Percentiles rank a stretch among this genome's conserved stretches.
Evolutionary conservation across 1,140 invertebrate species (phyloP).

Genomic region (Ips typographus): DNA sequence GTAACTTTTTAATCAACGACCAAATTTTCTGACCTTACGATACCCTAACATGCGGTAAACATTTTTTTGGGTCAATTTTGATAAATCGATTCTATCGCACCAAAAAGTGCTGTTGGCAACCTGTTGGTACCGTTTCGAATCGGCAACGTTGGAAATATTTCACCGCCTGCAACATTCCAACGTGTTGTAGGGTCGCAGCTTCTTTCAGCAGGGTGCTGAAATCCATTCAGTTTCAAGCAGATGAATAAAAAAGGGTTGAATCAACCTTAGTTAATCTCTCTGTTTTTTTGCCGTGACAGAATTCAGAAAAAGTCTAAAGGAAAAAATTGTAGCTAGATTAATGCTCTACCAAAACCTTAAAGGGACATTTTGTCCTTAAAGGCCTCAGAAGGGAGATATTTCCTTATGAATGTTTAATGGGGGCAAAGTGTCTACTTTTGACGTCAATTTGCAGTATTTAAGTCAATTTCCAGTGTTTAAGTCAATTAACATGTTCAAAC

Average conservation of each 20-base stretch:
- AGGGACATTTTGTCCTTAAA: too few relatives aligned
- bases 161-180: constrained; percentile 17
- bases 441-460: too few relatives aligned
- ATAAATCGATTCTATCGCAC: not conserved
- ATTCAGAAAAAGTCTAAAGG: too few relatives aligned
- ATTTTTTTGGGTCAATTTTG: not conserved
- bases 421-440: too few relatives aligned
- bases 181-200: constrained; percentile 6
- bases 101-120: not conserved
- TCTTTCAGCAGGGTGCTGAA: constrained; percentile 2
- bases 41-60: not conserved
- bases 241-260: not conserved
- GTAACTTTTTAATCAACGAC: too few relatives aligned
- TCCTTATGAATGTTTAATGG: too few relatives aligned
- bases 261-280: not conserved
- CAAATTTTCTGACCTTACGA: too few relatives aligned
- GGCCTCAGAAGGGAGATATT: too few relatives aligned
- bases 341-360: too few relatives aligned
- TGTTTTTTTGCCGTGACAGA: not conserved
- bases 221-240: not conserved
- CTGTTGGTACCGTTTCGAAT: not conserved
- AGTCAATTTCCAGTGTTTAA: too few relatives aligned
- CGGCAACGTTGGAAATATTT: constrained; percentile 9
- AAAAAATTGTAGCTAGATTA: too few relatives aligned
- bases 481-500: too few relatives aligned